Percentiles rank a stretch among this genome's conserved stretches.
Evolutionary conservation across 2,797 vertebrate species (phyloP).

Genomic region (Chromis chromis): DNA sequence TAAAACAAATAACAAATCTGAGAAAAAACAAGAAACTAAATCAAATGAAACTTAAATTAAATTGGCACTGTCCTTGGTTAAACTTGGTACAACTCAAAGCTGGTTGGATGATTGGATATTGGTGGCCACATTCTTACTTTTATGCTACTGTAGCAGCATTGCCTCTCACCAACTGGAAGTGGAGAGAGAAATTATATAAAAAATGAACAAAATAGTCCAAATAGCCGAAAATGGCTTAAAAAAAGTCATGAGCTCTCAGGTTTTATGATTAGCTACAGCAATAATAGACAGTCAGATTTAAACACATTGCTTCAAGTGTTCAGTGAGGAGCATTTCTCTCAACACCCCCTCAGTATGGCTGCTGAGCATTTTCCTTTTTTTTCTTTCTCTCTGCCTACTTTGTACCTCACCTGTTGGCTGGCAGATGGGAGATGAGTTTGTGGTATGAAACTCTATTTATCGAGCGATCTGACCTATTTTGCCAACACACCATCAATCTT

Average conservation of each 20-base stretch:
- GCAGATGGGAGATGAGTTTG: conserved; percentile 62
- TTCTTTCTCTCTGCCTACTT: background rate
- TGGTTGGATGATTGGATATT: background rate
- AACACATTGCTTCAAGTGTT: background rate
- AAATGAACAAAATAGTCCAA: background rate
- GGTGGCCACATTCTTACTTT: background rate
- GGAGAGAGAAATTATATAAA: background rate
- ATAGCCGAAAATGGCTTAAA: background rate
- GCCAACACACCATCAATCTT: conserved; percentile 70
- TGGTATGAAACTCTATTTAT: conserved; percentile 75
- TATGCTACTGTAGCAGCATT: background rate
- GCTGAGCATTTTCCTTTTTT: background rate
- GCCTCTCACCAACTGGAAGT: background rate
- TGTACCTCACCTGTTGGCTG: conserved; percentile 56
- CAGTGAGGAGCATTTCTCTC: background rate
- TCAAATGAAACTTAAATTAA: background rate
- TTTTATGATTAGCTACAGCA: background rate
- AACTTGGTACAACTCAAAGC: background rate
- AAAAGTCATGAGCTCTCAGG: background rate
- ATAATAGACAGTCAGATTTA: background rate
- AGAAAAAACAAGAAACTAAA: too few relatives aligned
- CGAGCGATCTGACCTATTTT: conserved; percentile 81
- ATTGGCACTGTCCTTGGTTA: background rate
- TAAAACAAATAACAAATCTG: too few relatives aligned
- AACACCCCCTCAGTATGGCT: conserved; percentile 7